These are phyloP conservation scores for Lithobates pipiens DNA, from an alignment of 2,797 vertebrate genomes.

Conservation along the genomic window DNA sequence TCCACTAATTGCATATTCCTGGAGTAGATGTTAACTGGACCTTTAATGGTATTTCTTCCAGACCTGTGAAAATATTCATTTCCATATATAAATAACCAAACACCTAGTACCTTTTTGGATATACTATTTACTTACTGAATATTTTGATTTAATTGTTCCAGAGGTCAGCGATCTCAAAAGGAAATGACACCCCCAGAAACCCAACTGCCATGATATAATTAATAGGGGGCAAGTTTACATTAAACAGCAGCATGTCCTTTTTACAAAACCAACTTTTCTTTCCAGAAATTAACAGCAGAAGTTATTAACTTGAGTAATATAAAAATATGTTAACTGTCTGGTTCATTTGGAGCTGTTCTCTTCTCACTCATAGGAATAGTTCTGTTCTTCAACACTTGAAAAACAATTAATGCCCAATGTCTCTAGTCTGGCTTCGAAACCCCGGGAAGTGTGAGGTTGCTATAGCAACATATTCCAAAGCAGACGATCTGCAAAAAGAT, in stretches of 20 bases:
- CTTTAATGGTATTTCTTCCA: no score
- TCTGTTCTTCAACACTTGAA: constrained; percentile 3
- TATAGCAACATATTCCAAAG: constrained; percentile 26
- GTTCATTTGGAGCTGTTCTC: neutral
- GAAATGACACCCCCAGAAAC: neutral
- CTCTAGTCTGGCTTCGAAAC: constrained; percentile 39
- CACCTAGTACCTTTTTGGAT: no score
- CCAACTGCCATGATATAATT: neutral
- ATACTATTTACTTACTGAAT: no score
- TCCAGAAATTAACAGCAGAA: neutral
- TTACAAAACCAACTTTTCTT: neutral
- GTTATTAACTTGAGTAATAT: neutral
- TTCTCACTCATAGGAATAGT: constrained; percentile 5
- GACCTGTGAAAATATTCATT: no score
- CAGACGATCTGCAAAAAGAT: constrained; percentile 30
- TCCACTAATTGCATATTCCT: no score
- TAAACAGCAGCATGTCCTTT: neutral
- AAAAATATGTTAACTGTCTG: neutral
- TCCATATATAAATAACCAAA: no score
- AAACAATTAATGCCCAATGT: constrained; percentile 35
- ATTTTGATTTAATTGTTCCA: no score
- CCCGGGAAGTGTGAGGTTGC: constrained; percentile 41
- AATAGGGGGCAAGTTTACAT: neutral
- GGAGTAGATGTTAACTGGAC: no score
- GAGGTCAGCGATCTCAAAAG: neutral